Evolutionary conservation across 2,888 invertebrate species (phyloP).

Genomic region (Cryptus viduatorius): DNA sequence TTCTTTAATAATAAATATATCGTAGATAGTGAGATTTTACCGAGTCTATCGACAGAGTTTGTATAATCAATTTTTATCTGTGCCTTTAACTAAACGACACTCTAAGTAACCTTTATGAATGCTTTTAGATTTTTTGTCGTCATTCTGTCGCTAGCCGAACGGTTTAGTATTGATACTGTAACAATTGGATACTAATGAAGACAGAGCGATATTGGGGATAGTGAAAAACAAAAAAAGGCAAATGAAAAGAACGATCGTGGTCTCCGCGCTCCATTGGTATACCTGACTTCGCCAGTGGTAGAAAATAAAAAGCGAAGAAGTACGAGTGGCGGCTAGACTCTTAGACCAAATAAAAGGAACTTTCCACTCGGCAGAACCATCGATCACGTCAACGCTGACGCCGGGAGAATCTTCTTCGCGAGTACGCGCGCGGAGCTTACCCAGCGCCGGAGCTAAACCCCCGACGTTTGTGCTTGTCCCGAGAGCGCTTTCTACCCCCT

Average conservation of each 20-base stretch:
- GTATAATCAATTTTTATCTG: not conserved
- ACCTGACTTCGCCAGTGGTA: slow-evolving; percentile 13
- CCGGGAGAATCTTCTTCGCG: slow-evolving; percentile 52
- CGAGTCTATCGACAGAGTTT: not conserved
- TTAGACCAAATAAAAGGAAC: slow-evolving; percentile 51
- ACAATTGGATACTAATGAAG: slow-evolving; percentile 19
- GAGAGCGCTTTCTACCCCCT: slow-evolving; percentile 19
- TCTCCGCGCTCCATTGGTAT: slow-evolving; percentile 17
- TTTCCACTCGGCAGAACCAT: slow-evolving; percentile 59
- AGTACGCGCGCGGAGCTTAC: slow-evolving; percentile 51
- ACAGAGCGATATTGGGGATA: not conserved
- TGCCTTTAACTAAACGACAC: not conserved
- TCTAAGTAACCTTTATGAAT: not conserved
- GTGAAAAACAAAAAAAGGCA: slow-evolving; percentile 1
- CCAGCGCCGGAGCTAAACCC: slow-evolving; percentile 19
- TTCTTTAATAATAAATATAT: not conserved
- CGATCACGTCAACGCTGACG: slow-evolving; percentile 65
- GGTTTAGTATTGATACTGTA: not conserved
- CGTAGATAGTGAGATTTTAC: not conserved
- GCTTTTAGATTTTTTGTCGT: not conserved
- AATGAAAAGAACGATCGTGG: slow-evolving; percentile 39
- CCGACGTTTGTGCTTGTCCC: slow-evolving; percentile 17
- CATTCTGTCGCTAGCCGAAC: not conserved
- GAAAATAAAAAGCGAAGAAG: slow-evolving; percentile 36
- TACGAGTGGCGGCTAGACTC: not conserved